Evolutionary conservation across 92 coral and sea anemone genomes (phyloP), one percentile per base, ranked within the genome.

Genomic region (Metridium senile): DNA sequence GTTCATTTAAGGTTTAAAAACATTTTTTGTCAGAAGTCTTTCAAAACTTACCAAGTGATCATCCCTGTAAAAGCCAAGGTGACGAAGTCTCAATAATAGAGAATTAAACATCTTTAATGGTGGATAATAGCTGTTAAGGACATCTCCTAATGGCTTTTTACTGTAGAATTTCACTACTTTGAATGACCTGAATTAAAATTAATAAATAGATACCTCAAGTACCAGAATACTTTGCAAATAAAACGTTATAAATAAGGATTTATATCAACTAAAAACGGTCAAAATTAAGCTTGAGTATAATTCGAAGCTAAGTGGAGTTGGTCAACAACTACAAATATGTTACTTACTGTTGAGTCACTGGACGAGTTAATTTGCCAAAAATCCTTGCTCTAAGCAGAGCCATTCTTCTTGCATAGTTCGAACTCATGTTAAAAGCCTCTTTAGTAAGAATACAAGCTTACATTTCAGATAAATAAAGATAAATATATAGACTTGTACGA

Each of bases 11-110:
- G n/a, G n/a, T n/a, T n/a, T n/a, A n/a, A n/a, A n/a, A n/a, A n/a
- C n/a, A n/a, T n/a, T n/a, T n/a, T n/a, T n/a, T n/a, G n/a, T n/a
- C n/a, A n/a, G n/a, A n/a, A n/a, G n/a, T n/a, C n/a, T n/a, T n/a
- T n/a, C n/a, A n/a, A n/a, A n/a, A 77, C 98, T 75, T 78, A 95
- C 99, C 93, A 95, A 83, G 62, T 95, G 97, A 52, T 92, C 97
- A 83, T 95, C 99, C 35, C 85, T 89, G 63, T 95, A 95, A 56
- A 95, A 83, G 49, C 99, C 99, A 54, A 89, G 90, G 67, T 89
- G 97, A 33, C 99, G 82, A 81, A 95, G 58, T 72, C 90, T 92
- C 22, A 95, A 84, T 31, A 95, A 81, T 16, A 95, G 81, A 29
- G 97, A 87, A 76, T 95, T 92, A 74, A 95, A 95, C 83, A 87